Base-by-base conservation (phyloP, 2,888 invertebrate species). In the Cheilosia scutellata region DNA sequence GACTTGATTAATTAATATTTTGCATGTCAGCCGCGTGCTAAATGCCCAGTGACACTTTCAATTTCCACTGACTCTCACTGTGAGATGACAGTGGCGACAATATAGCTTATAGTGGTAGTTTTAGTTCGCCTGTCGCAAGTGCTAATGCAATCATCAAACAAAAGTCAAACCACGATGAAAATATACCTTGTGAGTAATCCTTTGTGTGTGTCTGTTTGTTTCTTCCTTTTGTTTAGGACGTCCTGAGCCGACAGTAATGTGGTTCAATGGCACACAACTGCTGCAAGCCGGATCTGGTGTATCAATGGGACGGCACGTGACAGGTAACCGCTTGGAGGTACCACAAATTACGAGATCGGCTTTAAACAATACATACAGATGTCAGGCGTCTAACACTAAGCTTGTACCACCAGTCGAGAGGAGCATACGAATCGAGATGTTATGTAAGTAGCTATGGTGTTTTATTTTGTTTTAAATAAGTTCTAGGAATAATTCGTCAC, bases 331-430 rank as follows among this genome's bases (percentile, higher is more conserved):
- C 79, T 93, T 97, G 89, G 96, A 95, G 91, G 94, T 97, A 88
- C 94, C 95, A 20, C 94, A 95, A 88, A 94, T 97, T 72, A 95
- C 94, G 88, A 94, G 97, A 88, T 95, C 95, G 83, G 96, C 97
- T 89, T 94, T 97, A 77, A 97, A 97, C 92, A 96, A 96, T 49
- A 96, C 96, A 40, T 97, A 96, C 93, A 96, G 96, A 92, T 97
- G 97, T 91, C 95, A 96, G 92, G 97, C 97, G 11, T 95, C 96
- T 77, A 97, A 97, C 91, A 97, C 97, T 55, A 96, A 97, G 92
- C 94, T 97, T 83, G 96, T 96, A 91, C 95, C 96, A 90, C 97
- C 97, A 1, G 94, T 96, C 75, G 97, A 97, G 92, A 96, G 96
- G 91, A 96, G 95, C 88, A 96, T 97, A 88, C 94, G 96, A 89